Base-by-base conservation (phyloP, 2,113 vertebrate genomes). In the Verasper variegatus region DNA sequence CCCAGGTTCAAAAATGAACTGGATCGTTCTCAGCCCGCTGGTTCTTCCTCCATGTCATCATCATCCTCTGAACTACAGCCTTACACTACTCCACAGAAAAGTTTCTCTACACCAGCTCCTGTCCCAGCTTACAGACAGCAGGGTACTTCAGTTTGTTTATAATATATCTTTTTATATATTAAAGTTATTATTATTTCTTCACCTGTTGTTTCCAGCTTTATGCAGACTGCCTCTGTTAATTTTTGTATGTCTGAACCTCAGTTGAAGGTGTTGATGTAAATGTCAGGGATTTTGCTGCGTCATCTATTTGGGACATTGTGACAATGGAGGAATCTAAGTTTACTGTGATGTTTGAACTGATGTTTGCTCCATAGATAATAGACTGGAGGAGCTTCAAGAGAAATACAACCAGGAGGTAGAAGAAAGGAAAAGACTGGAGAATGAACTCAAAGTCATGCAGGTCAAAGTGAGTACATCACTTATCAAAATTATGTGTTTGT, bases 401-500 rank as follows among this genome's bases (percentile, higher is more conserved):
- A 97, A 97, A 93, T 97, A 95, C 71, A 94, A 85, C 82, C 95
- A 95, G 84, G 96, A 96, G 87, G 92, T 96, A 74, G 95, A 96
- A 90, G 96, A 97, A 87, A 94, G 96, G 55, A 96, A 95, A 89
- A 94, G 87, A 52, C 83, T 97, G 8, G 97, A 98, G 77, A 86
- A 93, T 52, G 96, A 98, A 73, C 73, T 96, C 27, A 97, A 94
- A 91, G 69, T 90, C 0, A 69, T 95, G 15, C 96, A 96, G 51
- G 89, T 93, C 69, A 97, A 96, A 78, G 96, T 97, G 84, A 92
- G 95, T 88, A 23, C 6, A 72, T 64, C 12, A 54, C 10, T 56
- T 58, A 17, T n/a, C 3, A 17, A 61, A 40, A 31, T 55, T 8
- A 13, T 56, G 0, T 79, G 26, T 94, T 57, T 74, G 17, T 74